Percentiles rank a stretch among this genome's conserved stretches.
Evolutionary conservation across 2,888 invertebrate genomes (phyloP).

Genomic region (Pristionchus exspectatus): DNA sequence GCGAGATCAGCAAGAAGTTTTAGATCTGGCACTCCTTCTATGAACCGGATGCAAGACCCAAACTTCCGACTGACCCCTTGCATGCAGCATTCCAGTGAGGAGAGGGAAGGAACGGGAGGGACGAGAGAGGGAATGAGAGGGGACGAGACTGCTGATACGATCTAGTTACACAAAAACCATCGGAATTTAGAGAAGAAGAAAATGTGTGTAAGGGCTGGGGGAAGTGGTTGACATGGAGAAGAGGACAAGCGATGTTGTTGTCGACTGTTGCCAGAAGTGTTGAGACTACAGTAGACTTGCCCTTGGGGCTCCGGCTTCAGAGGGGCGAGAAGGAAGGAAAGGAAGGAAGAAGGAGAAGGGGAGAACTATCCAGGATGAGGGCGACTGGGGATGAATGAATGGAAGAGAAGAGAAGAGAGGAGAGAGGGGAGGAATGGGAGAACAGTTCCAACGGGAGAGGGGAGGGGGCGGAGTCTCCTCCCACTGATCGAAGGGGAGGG

Average conservation of each 20-base stretch:
- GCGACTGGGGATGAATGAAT: conserved; percentile 33
- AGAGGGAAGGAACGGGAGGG: not conserved
- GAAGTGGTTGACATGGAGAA: not conserved
- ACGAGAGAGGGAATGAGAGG: not conserved
- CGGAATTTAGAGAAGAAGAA: not conserved
- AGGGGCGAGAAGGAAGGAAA: not conserved
- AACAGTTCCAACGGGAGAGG: not conserved
- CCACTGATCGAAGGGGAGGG: conserved; percentile 14
- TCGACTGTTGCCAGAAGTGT: not conserved
- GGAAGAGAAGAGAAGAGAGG: conserved; percentile 21
- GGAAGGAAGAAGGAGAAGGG: not conserved
- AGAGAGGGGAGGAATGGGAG: conserved; percentile 33
- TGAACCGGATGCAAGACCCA: conserved; percentile 55
- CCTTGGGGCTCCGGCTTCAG: conserved; percentile 14
- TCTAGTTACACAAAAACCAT: not conserved
- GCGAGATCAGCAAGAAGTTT: conserved; percentile 57
- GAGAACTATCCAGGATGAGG: conserved; percentile 36
- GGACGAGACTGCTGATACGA: conserved; percentile 6
- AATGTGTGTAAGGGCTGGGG: conserved; percentile 12
- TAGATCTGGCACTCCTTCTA: conserved; percentile 59
- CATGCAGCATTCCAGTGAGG: not conserved
- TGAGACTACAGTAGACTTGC: not conserved
- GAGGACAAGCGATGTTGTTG: not conserved
- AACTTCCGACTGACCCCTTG: conserved; percentile 57
- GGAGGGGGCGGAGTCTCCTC: conserved; percentile 23